Conservation (phyloP, 2,797 vertebrate genomes). For the Malacoctenus gilli region DNA sequence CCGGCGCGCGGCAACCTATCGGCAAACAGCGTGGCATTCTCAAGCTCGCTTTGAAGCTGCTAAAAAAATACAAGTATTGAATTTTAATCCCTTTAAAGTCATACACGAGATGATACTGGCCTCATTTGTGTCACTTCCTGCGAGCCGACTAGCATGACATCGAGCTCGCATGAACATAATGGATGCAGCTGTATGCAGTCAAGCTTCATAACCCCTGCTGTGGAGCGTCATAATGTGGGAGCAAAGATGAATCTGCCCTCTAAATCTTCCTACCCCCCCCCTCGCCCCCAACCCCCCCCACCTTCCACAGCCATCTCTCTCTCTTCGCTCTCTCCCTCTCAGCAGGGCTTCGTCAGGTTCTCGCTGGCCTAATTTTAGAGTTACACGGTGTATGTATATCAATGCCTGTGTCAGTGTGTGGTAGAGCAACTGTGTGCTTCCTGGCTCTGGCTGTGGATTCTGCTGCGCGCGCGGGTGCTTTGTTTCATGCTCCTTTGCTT, state of each 20-base stretch:
- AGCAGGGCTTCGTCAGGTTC: conserved; percentile 56
- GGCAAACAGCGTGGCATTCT: conserved; percentile 2
- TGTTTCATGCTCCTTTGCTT: too few relatives aligned
- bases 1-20: background rate
- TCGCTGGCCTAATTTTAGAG: conserved; percentile 61
- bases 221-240: conserved; percentile 15
- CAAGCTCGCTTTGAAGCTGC: conserved; percentile 21
- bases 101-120: conserved; percentile 15
- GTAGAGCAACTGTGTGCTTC: background rate
- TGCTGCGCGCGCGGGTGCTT: too few relatives aligned
- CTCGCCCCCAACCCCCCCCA: conserved; percentile 5
- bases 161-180: conserved; percentile 41
- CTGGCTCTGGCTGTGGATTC: conserved; percentile 45
- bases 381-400: conserved; percentile 40
- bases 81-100: conserved; percentile 11
- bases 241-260: conserved; percentile 54
- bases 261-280: conserved; percentile 40
- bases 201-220: conserved; percentile 54
- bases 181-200: conserved; percentile 52
- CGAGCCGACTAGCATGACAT: conserved; percentile 25
- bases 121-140: conserved; percentile 27
- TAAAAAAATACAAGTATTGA: conserved; percentile 13
- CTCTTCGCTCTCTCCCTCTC: conserved; percentile 31
- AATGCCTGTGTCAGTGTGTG: conserved; percentile 8
- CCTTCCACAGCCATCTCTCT: conserved; percentile 5